Percentiles rank a stretch among this genome's conserved stretches.
phyloP scores from a whole-genome alignment of 1,140 invertebrate genomes.

The Choristoneura fumiferana region DNA sequence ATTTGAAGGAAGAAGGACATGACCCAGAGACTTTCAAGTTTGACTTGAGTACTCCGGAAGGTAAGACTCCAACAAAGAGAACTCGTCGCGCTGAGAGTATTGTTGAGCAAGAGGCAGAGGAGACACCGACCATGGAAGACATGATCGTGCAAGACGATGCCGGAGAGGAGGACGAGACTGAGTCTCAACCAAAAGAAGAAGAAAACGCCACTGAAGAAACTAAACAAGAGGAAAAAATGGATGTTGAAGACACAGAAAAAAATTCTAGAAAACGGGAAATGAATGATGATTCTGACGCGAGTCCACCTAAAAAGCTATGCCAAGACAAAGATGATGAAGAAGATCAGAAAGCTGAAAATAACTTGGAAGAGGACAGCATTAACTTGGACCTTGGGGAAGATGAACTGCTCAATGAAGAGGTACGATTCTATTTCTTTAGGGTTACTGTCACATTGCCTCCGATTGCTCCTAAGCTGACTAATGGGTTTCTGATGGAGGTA shows the following conservation, averaged over 20 bases:
- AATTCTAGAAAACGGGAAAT: conserved; percentile 59
- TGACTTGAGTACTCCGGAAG: conserved; percentile 67
- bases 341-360: conserved; percentile 69
- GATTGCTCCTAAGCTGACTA: conserved; percentile 40
- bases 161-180: conserved; percentile 65
- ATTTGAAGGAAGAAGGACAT: conserved; percentile 88
- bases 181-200: conserved; percentile 35
- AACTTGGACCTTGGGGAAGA: conserved; percentile 90
- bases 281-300: conserved; percentile 59
- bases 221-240: conserved; percentile 42
- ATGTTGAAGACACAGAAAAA: conserved; percentile 52
- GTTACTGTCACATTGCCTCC: conserved; percentile 57
- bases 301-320: conserved; percentile 63
- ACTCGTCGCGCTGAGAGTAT: conserved; percentile 58
- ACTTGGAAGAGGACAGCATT: conserved; percentile 87
- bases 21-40: conserved; percentile 88
- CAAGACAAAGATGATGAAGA: conserved; percentile 56
- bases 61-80: conserved; percentile 67
- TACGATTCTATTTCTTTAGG: conserved; percentile 74
- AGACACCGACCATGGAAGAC: conserved; percentile 66
- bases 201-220: not conserved
- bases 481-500: conserved; percentile 65
- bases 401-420: conserved; percentile 89
- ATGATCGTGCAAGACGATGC: conserved; percentile 75
- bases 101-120: conserved; percentile 54